Evolutionary conservation across 1,140 invertebrate genomes (phyloP), one percentile per base, ranked within the genome.

Genomic region (Magallana ariakensis): DNA sequence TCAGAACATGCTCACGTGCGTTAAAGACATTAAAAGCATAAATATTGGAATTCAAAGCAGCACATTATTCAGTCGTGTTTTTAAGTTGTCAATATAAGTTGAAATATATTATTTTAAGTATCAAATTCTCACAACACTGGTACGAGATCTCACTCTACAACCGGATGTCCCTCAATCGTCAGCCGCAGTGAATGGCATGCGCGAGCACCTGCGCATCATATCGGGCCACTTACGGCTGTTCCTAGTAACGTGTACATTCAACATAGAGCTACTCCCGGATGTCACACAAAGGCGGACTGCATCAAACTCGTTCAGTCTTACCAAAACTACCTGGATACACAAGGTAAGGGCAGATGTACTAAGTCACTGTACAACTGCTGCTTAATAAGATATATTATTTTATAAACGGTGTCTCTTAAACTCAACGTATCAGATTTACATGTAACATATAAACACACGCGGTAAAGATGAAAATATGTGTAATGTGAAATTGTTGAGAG

Each of bases 281-380:
- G 97, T 91, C 92, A 92, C 19, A 96, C 94, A 0, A 94, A 95
- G 75, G 86, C 91, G 8, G 89, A 94, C 26, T 97, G 96, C 87
- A 92, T 93, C 1, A 84, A 89, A 5, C 90, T 94, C 0, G 96
- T 97, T 0, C 95, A 96, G 56, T 84, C 94, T 1, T 96, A 97
- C 19, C 97, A 97, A 93, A 96, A 94, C n/a, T 97, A 96, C 91
- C 97, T 97, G 80, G 95, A 96, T 80, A 94, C 92, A 33, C 95
- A 94, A 9, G 94, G 95, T 92, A 82, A 82, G 4, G 33, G 5
- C 33, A 46, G 0, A 46, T 4, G 33, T 46, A 46, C 33, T 46
- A 0, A 46, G 33, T 46, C 33, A 46, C 33, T 46, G 33, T 46
- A 4, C 33, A 46, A 5, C 0, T 46, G 3, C 33, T 46, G 5